Base-by-base conservation (phyloP, 2,888 invertebrate species). In the Acleris sparsana region DNA sequence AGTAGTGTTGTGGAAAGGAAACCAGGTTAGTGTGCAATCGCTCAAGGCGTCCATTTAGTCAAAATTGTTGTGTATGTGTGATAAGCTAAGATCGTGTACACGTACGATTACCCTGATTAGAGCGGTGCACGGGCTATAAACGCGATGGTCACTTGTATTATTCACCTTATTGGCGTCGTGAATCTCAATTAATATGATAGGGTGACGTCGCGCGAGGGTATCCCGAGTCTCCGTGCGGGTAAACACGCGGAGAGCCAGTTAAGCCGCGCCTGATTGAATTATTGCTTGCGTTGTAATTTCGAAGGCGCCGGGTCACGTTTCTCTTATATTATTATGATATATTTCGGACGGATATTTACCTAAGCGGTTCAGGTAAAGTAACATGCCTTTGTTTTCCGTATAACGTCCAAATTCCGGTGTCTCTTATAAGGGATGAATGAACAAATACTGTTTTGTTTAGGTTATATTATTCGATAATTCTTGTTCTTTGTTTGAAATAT, bases 261-360 rank as follows among this genome's bases (percentile, higher is more conserved):
- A 90, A 92, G 88, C 89, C 86, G 71, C 74, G 80, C 79, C 81
- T 91, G 90, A 92, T 92, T 92, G 90, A 92, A 89, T 89, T 91
- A 92, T 89, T 85, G 86, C 86, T 83, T 80, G 80, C 79, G 77
- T 79, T 80, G 80, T 83, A 84, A 86, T 85, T 83, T 85, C 73
- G 79, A 75, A 80, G 76, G 71, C 75, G 71, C 70, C 75, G 73
- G 82, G 84, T 83, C 87, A 87, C 88, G 88, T 88, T 78, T 73
- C 77, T 73, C 70, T 76, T 75, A 80, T 84, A 82, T 77, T 80
- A 75, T 75, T 70, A 73, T 68, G 68, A 71, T 75, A 76, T 73
- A 72, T 73, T 72, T 74, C 74, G 58, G 71, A 51, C 67, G 71
- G 68, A 71, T 72, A 69, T 70, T 48, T 66, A 67, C 57, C 65